A percentile compares a stretch with the other conserved stretches of the same genome.
phyloP scores from a whole-genome alignment of 2,888 invertebrate genomes.

The Athrips mouffetella region DNA sequence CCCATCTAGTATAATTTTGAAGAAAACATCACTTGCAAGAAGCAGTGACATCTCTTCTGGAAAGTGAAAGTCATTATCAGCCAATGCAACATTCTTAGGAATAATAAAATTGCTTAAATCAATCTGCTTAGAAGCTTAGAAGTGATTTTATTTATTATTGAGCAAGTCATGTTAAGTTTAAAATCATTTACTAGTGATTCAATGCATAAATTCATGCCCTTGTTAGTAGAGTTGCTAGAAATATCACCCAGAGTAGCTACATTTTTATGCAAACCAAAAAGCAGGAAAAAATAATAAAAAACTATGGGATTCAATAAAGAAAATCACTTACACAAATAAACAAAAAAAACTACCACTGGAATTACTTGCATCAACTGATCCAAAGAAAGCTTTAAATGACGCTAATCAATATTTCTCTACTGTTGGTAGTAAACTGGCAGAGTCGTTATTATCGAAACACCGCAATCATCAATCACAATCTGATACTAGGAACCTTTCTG shows the following conservation, averaged over 20 bases:
- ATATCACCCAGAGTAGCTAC: neutral
- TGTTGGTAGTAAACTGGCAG: too few relatives aligned
- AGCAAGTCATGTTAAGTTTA: neutral
- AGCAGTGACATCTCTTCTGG: conserved; percentile 2
- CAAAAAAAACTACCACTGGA: too few relatives aligned
- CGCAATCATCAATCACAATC: too few relatives aligned
- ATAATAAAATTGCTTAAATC: neutral
- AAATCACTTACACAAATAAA: too few relatives aligned
- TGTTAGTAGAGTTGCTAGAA: neutral
- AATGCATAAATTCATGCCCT: neutral
- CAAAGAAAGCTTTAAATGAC: too few relatives aligned
- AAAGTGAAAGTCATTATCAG: neutral
- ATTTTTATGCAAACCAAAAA: neutral
- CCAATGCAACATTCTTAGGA: neutral
- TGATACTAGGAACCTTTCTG: too few relatives aligned
- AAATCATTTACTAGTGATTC: neutral
- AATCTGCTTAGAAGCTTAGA: neutral
- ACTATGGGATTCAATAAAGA: too few relatives aligned
- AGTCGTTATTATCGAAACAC: too few relatives aligned
- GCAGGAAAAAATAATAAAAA: too few relatives aligned
- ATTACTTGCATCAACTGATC: too few relatives aligned
- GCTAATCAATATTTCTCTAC: too few relatives aligned
- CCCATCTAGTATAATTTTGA: neutral
- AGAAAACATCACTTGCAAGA: neutral
- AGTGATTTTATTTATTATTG: conserved; percentile 2